These are phyloP conservation scores for Hirtodrosophila confusa DNA, from an alignment of 2,888 invertebrate species.

Conservation along the genomic window DNA sequence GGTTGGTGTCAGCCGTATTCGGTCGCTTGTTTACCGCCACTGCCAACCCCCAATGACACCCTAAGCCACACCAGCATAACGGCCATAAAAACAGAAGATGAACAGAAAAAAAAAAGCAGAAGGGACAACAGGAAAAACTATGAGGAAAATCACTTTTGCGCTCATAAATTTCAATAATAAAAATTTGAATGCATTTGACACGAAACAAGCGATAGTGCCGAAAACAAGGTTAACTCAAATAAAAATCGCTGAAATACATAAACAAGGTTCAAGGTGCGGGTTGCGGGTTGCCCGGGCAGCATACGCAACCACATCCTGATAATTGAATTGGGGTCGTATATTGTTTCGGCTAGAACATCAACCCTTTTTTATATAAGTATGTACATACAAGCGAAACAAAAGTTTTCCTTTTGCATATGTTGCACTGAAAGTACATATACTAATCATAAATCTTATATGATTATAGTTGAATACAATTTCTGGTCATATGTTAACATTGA, in stretches of 20 bases:
- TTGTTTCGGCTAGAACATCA: constrained; percentile 21
- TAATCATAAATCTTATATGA: constrained; percentile 46
- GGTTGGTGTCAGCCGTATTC: constrained; percentile 41
- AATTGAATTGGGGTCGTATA: constrained; percentile 65
- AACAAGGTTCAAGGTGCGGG: constrained; percentile 74
- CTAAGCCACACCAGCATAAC: constrained; percentile 63
- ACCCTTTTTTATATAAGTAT: constrained; percentile 53
- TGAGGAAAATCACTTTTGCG: constrained; percentile 79
- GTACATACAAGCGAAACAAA: neutral
- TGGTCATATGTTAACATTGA: constrained; percentile 35
- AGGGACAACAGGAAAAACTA: constrained; percentile 56
- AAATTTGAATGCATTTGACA: constrained; percentile 78
- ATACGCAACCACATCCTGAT: constrained; percentile 32
- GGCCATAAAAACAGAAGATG: constrained; percentile 29
- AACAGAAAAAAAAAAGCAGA: constrained; percentile 25
- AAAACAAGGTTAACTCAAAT: constrained; percentile 74
- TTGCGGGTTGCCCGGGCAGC: constrained; percentile 58
- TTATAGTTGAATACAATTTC: constrained; percentile 38
- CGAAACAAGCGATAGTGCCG: constrained; percentile 56
- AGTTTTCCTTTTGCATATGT: constrained; percentile 69
- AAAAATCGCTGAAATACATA: constrained; percentile 67
- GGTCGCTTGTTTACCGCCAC: constrained; percentile 48
- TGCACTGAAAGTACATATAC: constrained; percentile 7
- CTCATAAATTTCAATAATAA: constrained; percentile 80
- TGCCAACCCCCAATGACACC: constrained; percentile 37